phyloP scores from a whole-genome alignment of 2,797 vertebrate species.

The Myiothlypis coronata region DNA sequence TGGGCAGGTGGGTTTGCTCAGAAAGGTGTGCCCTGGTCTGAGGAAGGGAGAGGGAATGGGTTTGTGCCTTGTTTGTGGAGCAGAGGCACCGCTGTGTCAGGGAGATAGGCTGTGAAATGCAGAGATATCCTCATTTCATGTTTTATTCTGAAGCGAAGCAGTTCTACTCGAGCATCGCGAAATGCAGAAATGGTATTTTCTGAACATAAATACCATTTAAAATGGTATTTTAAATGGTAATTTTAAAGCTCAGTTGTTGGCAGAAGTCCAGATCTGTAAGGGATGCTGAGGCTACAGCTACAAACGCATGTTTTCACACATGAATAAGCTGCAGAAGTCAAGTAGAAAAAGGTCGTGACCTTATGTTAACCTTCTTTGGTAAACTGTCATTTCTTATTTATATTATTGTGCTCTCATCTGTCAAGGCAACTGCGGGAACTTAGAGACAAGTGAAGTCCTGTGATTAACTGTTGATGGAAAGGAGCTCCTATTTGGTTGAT shows the following conservation, averaged over 20 bases:
- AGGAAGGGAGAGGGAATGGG: neutral
- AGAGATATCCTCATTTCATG: neutral
- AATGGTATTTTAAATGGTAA: neutral
- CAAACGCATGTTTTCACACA: slow-evolving; percentile 14
- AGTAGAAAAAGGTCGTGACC: neutral
- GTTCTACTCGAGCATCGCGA: neutral
- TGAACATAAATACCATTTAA: neutral
- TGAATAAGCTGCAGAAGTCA: slow-evolving; percentile 39
- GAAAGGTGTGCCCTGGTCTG: neutral
- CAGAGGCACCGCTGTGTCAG: neutral
- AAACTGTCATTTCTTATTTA: slow-evolving; percentile 58
- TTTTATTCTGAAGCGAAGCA: neutral
- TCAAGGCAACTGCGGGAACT: neutral
- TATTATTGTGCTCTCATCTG: slow-evolving; percentile 29
- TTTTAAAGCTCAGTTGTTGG: neutral
- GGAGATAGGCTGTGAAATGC: neutral
- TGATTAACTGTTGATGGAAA: slow-evolving; percentile 25
- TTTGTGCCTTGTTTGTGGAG: neutral
- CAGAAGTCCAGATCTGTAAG: neutral
- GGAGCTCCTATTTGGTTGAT: slow-evolving; percentile 21
- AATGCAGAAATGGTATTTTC: neutral
- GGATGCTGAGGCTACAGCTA: neutral
- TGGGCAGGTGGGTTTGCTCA: neutral
- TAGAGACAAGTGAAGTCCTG: neutral
- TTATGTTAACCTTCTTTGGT: slow-evolving; percentile 46